phyloP scores from a whole-genome alignment of 2,888 invertebrate genomes.

The Sepioteuthis lessoniana region DNA sequence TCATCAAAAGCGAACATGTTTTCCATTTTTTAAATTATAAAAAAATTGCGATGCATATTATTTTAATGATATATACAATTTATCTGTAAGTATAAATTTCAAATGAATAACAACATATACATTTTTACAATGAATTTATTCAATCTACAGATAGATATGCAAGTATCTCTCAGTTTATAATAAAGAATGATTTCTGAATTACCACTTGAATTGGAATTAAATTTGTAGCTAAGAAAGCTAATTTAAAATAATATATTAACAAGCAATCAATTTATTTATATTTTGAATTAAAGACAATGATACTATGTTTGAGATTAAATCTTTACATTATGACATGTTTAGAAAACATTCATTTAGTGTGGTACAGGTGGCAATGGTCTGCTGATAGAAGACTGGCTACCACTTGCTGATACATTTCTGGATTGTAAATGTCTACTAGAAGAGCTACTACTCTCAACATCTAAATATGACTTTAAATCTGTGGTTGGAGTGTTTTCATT shows the following conservation, averaged over 20 bases:
- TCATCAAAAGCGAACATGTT: not conserved
- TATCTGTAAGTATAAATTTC: not conserved
- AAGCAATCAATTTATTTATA: not conserved
- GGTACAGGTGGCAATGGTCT: not conserved
- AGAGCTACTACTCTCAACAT: not conserved
- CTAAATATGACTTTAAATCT: not conserved
- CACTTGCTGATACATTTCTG: not conserved
- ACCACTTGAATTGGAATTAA: not conserved
- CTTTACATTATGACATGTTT: not conserved
- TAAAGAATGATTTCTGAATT: not conserved
- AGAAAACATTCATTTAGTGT: not conserved
- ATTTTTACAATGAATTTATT: not conserved
- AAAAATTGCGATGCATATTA: not conserved
- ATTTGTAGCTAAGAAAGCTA: not conserved
- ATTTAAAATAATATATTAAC: not conserved
- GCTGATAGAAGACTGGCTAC: constrained; percentile 33
- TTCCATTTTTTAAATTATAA: not conserved
- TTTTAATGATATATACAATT: not conserved
- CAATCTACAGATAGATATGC: not conserved
- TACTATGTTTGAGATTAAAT: not conserved
- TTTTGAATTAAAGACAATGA: not conserved
- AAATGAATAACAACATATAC: not conserved
- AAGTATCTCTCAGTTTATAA: not conserved
- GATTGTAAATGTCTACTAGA: constrained; percentile 8
- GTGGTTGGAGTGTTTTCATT: not conserved